Evolutionary conservation across 2,888 invertebrate genomes (phyloP), one percentile per base, ranked within the genome.

Genomic region (Lamellibrachia columna): DNA sequence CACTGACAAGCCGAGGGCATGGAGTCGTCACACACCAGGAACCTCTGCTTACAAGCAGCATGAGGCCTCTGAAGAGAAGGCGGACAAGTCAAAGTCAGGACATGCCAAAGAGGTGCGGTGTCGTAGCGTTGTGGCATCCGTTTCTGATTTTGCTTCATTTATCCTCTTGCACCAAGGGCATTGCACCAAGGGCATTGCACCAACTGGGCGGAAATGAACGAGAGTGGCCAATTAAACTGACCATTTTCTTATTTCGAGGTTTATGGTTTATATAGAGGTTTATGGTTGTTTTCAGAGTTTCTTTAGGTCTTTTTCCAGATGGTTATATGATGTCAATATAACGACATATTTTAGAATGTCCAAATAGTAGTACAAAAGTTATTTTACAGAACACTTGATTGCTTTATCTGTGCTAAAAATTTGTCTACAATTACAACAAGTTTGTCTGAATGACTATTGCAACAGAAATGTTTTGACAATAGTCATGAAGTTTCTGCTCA

Each of bases 21-120:
- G 99, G 99, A 99, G 99, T 96, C 99, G 98, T 97, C 98, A 99
- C 97, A 97, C 98, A 0, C 96, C 97, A 90, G 98, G 98, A 93
- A 98, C 98, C 96, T 97, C 97, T 93, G 97, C 97, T 7, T 97
- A 97, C 75, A 75, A 22, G 75, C 22, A 75, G 75, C 22, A 75
- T 15, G 75, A 11, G 22, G 40, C 40, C 40, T 40, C 40, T 40
- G 75, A 75, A 75, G 22, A 22, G 22, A 75, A 75, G 75, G 75
- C 75, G n/a, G 75, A 15, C 11, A 75, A 75, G 75, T 75, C 75
- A n/a, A 75, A 75, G 22, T 22, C 75, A 6, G n/a, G n/a, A 75
- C 75, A 75, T 15, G 22, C 0, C 22, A 75, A 75, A 22, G n/a
- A 75, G 4, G 22, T 22, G 40, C 40, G 22, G 75, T n/a, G 7